Percentiles rank a stretch among this genome's conserved stretches.
Conservation (phyloP, 2,113 vertebrate species). For the Labrus mixtus region DNA sequence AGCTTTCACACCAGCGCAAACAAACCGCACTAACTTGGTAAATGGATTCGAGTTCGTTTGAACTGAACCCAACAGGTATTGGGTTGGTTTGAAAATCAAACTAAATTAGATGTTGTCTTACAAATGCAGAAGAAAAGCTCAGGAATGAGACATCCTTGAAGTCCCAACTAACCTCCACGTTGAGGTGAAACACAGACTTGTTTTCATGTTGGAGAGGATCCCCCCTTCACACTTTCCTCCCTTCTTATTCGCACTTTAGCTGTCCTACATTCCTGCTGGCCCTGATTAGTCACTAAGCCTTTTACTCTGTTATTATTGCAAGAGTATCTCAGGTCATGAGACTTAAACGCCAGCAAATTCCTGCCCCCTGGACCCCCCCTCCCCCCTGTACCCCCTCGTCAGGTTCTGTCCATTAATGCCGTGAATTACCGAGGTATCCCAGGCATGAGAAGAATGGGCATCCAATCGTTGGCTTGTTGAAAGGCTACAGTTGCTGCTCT, state of each 20-base stretch:
- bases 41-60: too few species aligned
- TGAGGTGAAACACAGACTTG: conserved; percentile 1
- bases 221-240: conserved; percentile 9
- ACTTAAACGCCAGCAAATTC: conserved; percentile 70
- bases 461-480: conserved; percentile 31
- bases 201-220: neutral
- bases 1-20: too few species aligned
- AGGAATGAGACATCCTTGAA: neutral
- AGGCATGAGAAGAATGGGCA: conserved; percentile 67
- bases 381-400: conserved; percentile 15
- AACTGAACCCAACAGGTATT: too few species aligned
- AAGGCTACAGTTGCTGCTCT: conserved; percentile 36
- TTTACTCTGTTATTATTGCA: conserved; percentile 65
- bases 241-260: conserved; percentile 27
- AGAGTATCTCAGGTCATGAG: conserved; percentile 70
- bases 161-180: neutral
- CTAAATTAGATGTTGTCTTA: too few species aligned
- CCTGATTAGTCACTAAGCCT: conserved; percentile 53
- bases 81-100: too few species aligned
- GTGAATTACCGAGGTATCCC: conserved; percentile 55
- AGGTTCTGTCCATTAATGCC: conserved; percentile 50
- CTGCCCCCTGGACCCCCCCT: conserved; percentile 59
- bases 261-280: conserved; percentile 50
- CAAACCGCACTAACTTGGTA: too few species aligned
- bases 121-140: too few species aligned